Base-by-base conservation (phyloP, 2,113 vertebrate species). In the Sander lucioperca region DNA sequence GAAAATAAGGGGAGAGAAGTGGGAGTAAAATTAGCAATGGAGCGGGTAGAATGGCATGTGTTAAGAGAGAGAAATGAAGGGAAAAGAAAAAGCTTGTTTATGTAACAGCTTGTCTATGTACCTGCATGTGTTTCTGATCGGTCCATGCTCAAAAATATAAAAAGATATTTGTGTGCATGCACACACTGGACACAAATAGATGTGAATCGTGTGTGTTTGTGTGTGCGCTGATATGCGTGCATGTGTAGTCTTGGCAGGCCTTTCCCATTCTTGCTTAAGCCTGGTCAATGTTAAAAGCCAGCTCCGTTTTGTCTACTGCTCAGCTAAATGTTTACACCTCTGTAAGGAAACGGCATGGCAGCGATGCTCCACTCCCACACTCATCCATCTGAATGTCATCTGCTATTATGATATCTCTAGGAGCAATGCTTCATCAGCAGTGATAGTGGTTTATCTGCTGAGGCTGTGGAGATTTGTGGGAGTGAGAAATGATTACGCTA, bases 251-350 rank as follows among this genome's bases (percentile, higher is more conserved):
- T 85, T 90, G 89, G 86, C 86, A 87, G 73, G 47, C 78, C 54
- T 64, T 64, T 70, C 63, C 61, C 71, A 19, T 79, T 78, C 77
- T 76, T 8, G 14, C 77, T 23, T 67, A 79, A 86, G 72, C 63
- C 51, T 23, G 78, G 83, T 73, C 83, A 45, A 66, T 64, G 85
- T 82, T 80, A 82, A 84, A 80, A 86, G 88, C 65, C 83, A 75
- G 63, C 82, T 75, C 48, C 1, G 84, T 76, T 78, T 71, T 66
- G 83, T 84, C 81, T 87, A 50, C 71, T 30, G 62, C 88, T 3
- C n/a, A 76, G 78, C 80, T 84, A 88, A 90, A 89, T 86, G 88
- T 90, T 91, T 87, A 83, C 86, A 85, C 87, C 84, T 85, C 86
- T 69, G 87, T 84, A 83, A 64, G 86, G 71, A 53, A 79, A 36